Evolutionary conservation across 2,113 vertebrate genomes (phyloP).

Genomic region (Gymnarchus niloticus): DNA sequence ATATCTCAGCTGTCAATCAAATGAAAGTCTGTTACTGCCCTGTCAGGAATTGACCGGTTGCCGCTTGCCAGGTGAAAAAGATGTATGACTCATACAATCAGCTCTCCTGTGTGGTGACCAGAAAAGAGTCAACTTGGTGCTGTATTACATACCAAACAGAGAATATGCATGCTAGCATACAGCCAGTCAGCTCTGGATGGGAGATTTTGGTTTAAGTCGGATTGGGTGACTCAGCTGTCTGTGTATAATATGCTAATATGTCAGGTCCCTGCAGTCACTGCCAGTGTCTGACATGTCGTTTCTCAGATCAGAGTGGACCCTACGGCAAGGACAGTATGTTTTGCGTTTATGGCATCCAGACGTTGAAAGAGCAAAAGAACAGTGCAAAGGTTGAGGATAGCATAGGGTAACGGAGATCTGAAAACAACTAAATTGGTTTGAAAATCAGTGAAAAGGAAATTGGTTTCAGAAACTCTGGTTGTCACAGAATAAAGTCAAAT

Average conservation of each 20-base stretch:
- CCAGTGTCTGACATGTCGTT: background rate
- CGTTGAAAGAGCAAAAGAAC: background rate
- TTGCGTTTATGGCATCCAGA: background rate
- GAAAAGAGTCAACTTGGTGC: background rate
- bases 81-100: background rate
- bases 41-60: background rate
- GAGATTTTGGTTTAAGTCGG: background rate
- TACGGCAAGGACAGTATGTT: background rate
- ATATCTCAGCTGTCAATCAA: background rate
- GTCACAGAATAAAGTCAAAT: background rate
- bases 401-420: background rate
- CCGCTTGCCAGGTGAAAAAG: background rate
- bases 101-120: background rate
- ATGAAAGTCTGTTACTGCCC: background rate
- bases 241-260: background rate
- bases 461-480: background rate
- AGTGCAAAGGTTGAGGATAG: background rate
- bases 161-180: background rate
- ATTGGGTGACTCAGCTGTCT: background rate
- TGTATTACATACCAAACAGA: background rate
- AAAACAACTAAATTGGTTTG: slow-evolving; percentile 9
- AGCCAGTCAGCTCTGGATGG: background rate
- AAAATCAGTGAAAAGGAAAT: slow-evolving; percentile 12
- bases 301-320: background rate
- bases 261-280: background rate